Evolutionary conservation across 2,888 invertebrate genomes (phyloP).

Genomic region (Marasmarcha lunaedactyla): DNA sequence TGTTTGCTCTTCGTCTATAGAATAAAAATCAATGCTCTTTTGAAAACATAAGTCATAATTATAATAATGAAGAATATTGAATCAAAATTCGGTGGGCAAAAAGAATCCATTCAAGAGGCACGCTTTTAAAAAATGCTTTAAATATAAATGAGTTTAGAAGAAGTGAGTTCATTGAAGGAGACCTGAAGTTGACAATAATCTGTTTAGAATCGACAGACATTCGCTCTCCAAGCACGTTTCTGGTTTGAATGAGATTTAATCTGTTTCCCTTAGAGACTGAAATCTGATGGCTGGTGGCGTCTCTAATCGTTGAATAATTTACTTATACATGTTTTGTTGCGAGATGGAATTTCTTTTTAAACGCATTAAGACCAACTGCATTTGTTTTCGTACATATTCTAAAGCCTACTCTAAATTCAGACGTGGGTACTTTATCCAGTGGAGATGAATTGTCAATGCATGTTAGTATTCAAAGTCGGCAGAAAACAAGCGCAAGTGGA

Average conservation of each 20-base stretch:
- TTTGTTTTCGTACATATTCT: too few relatives aligned
- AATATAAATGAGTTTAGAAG: conserved; percentile 23
- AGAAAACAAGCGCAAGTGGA: conserved; percentile 14
- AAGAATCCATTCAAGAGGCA: conserved; percentile 28
- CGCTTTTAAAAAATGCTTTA: conserved; percentile 28
- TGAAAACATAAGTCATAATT: conserved; percentile 58
- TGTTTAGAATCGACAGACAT: conserved; percentile 50
- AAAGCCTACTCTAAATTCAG: too few relatives aligned
- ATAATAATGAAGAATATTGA: conserved; percentile 30
- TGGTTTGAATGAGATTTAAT: conserved; percentile 56
- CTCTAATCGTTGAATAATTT: conserved; percentile 57
- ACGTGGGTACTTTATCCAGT: neutral
- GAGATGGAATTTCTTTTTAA: neutral
- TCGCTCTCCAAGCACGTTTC: conserved; percentile 56
- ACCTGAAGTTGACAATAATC: conserved; percentile 48
- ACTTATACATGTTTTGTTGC: conserved; percentile 31
- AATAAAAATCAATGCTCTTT: conserved; percentile 64
- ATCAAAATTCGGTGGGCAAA: conserved; percentile 27
- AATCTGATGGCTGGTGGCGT: conserved; percentile 33
- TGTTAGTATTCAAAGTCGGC: conserved; percentile 3
- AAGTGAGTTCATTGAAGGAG: conserved; percentile 26
- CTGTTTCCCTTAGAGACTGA: conserved; percentile 45
- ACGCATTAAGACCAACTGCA: conserved; percentile 14
- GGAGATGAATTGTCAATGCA: neutral
- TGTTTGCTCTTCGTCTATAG: conserved; percentile 44